These are phyloP conservation scores for Pholis gunnellus DNA, from an alignment of 2,113 vertebrate genomes.

Conservation along the genomic window DNA sequence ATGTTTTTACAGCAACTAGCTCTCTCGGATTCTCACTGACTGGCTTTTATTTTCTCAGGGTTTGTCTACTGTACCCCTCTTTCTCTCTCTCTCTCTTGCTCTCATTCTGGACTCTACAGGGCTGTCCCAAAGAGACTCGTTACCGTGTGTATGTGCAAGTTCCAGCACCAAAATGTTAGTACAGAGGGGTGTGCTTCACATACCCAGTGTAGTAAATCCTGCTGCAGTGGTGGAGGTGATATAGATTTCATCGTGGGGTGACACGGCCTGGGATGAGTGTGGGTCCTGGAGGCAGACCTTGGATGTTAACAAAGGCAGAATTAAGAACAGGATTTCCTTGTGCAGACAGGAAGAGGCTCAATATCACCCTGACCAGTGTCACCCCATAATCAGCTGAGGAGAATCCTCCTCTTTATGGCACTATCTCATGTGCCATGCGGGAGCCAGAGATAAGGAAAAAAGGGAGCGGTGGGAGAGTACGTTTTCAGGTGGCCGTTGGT, in stretches of 20 bases:
- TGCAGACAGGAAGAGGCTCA: conserved; percentile 31
- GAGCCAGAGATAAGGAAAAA: conserved; percentile 34
- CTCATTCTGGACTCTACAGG: conserved; percentile 25
- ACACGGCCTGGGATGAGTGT: conserved; percentile 27
- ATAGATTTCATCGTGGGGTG: conserved; percentile 45
- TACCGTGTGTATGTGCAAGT: conserved; percentile 17
- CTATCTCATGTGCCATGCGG: neutral
- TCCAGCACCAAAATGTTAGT: conserved; percentile 4
- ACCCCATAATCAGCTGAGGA: conserved; percentile 46
- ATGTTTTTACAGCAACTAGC: conserved; percentile 8
- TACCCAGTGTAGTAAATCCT: conserved; percentile 12
- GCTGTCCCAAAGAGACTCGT: conserved; percentile 54
- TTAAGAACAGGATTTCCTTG: conserved; percentile 53
- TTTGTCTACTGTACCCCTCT: conserved; percentile 1
- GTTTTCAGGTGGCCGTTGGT: conserved; percentile 10
- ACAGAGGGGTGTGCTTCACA: neutral
- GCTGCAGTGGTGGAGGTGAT: conserved; percentile 28
- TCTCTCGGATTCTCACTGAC: neutral
- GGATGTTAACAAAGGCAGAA: conserved; percentile 54
- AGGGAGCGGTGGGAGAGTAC: neutral
- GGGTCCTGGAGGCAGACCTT: conserved; percentile 9
- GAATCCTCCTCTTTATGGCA: conserved; percentile 31
- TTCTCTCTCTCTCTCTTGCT: neutral
- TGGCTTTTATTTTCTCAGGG: conserved; percentile 21
- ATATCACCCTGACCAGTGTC: conserved; percentile 42